Evolutionary conservation across 2,113 vertebrate genomes (phyloP).

Genomic region (Spea multiplicata): DNA sequence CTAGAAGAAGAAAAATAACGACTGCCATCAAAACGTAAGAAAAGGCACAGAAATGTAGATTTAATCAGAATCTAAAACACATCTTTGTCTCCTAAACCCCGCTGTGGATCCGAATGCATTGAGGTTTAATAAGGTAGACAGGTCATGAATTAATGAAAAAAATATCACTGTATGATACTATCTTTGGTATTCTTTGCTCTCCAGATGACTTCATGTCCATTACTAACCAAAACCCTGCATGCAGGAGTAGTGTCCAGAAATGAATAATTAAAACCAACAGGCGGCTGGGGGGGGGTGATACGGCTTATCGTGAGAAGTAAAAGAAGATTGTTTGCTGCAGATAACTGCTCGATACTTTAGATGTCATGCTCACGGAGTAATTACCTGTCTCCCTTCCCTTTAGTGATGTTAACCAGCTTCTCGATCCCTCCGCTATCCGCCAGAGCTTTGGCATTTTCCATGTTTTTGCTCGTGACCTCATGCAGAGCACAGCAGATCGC

Average conservation of each 20-base stretch:
- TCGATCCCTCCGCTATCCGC: conserved; percentile 93
- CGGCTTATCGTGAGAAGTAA: not conserved
- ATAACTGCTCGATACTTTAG: not conserved
- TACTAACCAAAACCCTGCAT: not conserved
- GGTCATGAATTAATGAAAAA: conserved; percentile 22
- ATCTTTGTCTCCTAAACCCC: conserved; percentile 15
- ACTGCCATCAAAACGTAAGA: not conserved
- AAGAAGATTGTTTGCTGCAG: not conserved
- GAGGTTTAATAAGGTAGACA: conserved; percentile 27
- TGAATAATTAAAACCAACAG: conserved; percentile 24
- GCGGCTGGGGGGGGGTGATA: not conserved
- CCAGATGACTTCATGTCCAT: not conserved
- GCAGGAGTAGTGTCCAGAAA: not conserved
- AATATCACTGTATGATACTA: conserved; percentile 4
- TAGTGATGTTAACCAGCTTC: conserved; percentile 97
- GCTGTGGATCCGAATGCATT: conserved; percentile 38
- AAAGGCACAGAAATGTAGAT: not conserved
- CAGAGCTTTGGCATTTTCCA: conserved; percentile 98
- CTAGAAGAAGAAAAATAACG: too few relatives aligned
- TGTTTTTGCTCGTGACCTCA: conserved; percentile 97
- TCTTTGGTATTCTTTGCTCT: not conserved
- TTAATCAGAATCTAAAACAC: conserved; percentile 5
- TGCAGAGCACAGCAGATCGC: conserved; percentile 96
- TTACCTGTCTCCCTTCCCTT: conserved; percentile 90
- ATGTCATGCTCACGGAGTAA: conserved; percentile 46